These are phyloP conservation scores for Bombus pyrosoma DNA, from an alignment of 1,140 invertebrate genomes.

Conservation along the genomic window DNA sequence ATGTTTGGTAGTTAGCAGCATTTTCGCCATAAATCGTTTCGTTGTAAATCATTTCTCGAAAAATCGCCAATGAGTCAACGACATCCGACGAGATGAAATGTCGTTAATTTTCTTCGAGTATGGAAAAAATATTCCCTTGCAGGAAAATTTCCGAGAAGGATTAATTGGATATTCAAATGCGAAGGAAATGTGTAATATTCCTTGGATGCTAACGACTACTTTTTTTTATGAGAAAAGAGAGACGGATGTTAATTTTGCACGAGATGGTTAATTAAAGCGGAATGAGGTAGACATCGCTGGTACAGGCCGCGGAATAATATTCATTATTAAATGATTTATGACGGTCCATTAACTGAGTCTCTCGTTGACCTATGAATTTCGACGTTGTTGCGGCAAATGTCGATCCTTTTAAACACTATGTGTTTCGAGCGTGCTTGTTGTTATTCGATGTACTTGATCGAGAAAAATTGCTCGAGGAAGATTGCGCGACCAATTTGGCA, in stretches of 20 bases:
- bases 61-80: too few relatives aligned
- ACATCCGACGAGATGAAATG: not conserved
- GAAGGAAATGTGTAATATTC: not conserved
- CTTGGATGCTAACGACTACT: not conserved
- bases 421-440: not conserved
- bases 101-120: not conserved
- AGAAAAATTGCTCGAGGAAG: not conserved
- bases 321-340: constrained; percentile 27
- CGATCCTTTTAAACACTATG: not conserved
- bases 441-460: not conserved
- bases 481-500: constrained; percentile 24
- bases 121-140: not conserved
- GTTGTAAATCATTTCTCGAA: too few relatives aligned
- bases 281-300: not conserved
- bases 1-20: not conserved
- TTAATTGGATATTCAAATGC: not conserved
- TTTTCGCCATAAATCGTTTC: not conserved
- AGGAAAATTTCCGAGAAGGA: not conserved
- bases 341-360: constrained; percentile 30
- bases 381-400: constrained; percentile 13
- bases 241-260: not conserved
- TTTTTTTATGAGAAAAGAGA: not conserved
- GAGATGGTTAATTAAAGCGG: not conserved
- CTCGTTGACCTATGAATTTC: constrained; percentile 10
- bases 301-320: not conserved